These are phyloP conservation scores for Cinclus mexicanus DNA, from an alignment of 2,113 vertebrate species.

Conservation along the genomic window DNA sequence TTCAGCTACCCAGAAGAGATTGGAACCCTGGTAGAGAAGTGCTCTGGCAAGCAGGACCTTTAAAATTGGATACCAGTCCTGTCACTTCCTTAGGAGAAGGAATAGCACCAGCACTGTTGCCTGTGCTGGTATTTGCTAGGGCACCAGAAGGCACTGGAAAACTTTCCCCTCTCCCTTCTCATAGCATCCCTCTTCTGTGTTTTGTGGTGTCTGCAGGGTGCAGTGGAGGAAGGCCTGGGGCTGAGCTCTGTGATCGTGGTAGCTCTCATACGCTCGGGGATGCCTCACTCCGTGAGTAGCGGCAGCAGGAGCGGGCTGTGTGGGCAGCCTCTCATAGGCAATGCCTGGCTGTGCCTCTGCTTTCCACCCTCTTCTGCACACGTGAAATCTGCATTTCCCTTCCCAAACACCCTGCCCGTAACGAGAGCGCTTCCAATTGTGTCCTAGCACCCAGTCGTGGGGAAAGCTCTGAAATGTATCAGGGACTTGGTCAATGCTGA, in stretches of 20 bases:
- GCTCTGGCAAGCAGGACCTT: neutral
- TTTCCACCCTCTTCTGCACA: neutral
- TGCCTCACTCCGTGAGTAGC: neutral
- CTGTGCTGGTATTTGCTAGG: neutral
- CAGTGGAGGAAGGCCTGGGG: conserved; percentile 54
- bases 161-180: neutral
- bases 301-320: rapidly evolving
- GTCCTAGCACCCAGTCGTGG: conserved; percentile 58
- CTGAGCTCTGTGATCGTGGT: conserved; percentile 5
- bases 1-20: neutral
- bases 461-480: conserved; percentile 65
- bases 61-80: neutral
- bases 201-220: conserved; percentile 15
- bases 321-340: neutral
- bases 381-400: neutral
- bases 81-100: neutral
- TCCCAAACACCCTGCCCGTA: neutral
- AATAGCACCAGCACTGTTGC: neutral
- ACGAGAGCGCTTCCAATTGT: neutral
- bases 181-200: neutral
- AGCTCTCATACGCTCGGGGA: conserved; percentile 15
- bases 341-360: neutral
- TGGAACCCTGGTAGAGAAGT: neutral
- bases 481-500: conserved; percentile 24
- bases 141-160: neutral